A percentile compares a stretch with the other conserved stretches of the same genome.
These are phyloP conservation scores for Notamacropus eugenii DNA, from an alignment of 2,797 vertebrate species.

Conservation along the genomic window DNA sequence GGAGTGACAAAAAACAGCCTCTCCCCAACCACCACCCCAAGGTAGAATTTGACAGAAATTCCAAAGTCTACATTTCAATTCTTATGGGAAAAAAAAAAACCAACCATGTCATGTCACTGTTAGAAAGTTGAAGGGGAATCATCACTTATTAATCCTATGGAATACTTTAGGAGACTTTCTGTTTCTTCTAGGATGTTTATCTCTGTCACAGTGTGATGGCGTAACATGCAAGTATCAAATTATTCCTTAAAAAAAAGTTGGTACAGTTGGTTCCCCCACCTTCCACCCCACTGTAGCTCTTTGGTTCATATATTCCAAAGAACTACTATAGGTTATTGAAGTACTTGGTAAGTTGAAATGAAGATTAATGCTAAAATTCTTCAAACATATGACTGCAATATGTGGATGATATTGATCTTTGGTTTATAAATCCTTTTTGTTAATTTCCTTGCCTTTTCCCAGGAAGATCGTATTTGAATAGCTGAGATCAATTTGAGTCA, in stretches of 20 bases:
- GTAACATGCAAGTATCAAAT: not conserved
- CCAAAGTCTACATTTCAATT: not conserved
- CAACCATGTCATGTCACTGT: not conserved
- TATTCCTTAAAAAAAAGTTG: not conserved
- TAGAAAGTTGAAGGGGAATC: not conserved
- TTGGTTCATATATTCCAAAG: constrained; percentile 38
- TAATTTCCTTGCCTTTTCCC: constrained; percentile 25
- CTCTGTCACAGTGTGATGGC: not conserved
- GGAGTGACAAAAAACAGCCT: not conserved
- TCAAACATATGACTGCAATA: not conserved
- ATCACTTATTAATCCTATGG: not conserved
- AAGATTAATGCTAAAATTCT: constrained; percentile 30
- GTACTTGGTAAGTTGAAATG: not conserved
- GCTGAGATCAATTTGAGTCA: constrained; percentile 15
- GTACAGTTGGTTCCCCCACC: not conserved
- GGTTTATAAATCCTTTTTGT: constrained; percentile 10
- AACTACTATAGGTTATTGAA: not conserved
- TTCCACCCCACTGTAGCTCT: constrained; percentile 30
- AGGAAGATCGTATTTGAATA: constrained; percentile 29
- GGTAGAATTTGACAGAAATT: constrained; percentile 20
- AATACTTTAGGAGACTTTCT: not conserved
- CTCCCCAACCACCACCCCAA: not conserved
- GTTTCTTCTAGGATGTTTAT: not conserved
- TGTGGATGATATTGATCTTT: not conserved
- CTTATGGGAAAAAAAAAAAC: not conserved